These are phyloP conservation scores for Spea multiplicata DNA, from an alignment of 2,113 vertebrate genomes.

Conservation along the genomic window DNA sequence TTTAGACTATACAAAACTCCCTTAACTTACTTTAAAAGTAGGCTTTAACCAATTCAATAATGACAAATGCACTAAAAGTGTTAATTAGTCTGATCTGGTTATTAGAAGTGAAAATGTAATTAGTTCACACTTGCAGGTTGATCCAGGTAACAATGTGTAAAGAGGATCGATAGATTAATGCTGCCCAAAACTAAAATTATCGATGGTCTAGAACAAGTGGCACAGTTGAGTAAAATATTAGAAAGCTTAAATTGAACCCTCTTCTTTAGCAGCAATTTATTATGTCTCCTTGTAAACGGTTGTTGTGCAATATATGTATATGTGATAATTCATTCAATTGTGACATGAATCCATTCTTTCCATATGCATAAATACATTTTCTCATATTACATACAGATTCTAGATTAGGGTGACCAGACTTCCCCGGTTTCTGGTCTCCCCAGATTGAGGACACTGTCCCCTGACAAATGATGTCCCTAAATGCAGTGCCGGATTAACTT, in stretches of 20 bases:
- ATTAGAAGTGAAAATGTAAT: slow-evolving; percentile 18
- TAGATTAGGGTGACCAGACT: too few relatives aligned
- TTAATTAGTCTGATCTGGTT: slow-evolving; percentile 8
- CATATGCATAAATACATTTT: too few relatives aligned
- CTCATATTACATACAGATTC: too few relatives aligned
- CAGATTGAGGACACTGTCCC: too few relatives aligned
- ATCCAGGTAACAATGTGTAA: not conserved
- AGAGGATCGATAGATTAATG: not conserved
- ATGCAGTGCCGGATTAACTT: too few relatives aligned
- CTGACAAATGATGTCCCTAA: too few relatives aligned
- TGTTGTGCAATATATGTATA: too few relatives aligned
- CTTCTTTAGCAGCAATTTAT: too few relatives aligned
- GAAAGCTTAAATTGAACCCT: not conserved
- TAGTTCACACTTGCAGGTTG: slow-evolving; percentile 1
- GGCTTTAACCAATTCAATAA: not conserved
- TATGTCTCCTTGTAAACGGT: too few relatives aligned
- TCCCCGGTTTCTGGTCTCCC: too few relatives aligned
- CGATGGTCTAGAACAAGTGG: not conserved
- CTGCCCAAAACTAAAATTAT: not conserved
- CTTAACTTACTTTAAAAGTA: not conserved
- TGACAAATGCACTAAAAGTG: not conserved
- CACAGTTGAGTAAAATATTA: not conserved
- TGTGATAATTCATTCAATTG: too few relatives aligned
- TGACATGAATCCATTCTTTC: too few relatives aligned
- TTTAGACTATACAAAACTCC: not conserved